Evolutionary conservation across 2,888 invertebrate species (phyloP).

Genomic region (Ommatoiulus sabulosus): DNA sequence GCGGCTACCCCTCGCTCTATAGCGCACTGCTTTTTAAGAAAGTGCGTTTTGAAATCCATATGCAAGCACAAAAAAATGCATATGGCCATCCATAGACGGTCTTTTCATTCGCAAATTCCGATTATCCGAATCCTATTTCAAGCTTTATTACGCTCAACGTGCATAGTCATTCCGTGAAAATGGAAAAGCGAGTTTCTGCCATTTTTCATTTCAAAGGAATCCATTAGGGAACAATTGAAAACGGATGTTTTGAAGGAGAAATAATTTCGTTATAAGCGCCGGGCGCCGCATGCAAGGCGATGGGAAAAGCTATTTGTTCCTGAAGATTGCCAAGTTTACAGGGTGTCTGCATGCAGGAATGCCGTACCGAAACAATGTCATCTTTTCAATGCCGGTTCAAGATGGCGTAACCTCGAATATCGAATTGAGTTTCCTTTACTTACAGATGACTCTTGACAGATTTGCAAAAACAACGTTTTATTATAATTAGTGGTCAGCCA

Average conservation of each 20-base stretch:
- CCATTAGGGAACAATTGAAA: conserved; percentile 28
- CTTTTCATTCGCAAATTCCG: conserved; percentile 14
- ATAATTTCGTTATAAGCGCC: background rate
- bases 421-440: too few relatives aligned
- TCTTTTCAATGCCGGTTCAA: too few relatives aligned
- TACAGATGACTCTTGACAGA: too few relatives aligned
- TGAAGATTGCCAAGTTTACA: background rate
- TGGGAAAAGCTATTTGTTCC: background rate
- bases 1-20: background rate
- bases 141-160: conserved; percentile 49
- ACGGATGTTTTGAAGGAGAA: conserved; percentile 25
- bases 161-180: conserved; percentile 38
- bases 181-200: conserved; percentile 34
- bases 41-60: conserved; percentile 22
- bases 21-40: background rate
- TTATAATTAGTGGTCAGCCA: too few relatives aligned
- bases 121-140: conserved; percentile 52
- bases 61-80: background rate
- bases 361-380: too few relatives aligned
- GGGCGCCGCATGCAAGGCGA: background rate
- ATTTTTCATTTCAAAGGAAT: conserved; percentile 22
- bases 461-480: too few relatives aligned
- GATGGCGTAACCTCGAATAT: too few relatives aligned
- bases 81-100: background rate
- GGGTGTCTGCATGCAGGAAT: background rate